phyloP scores from a whole-genome alignment of 2,797 vertebrate genomes.

The Sebastes aleutianus region DNA sequence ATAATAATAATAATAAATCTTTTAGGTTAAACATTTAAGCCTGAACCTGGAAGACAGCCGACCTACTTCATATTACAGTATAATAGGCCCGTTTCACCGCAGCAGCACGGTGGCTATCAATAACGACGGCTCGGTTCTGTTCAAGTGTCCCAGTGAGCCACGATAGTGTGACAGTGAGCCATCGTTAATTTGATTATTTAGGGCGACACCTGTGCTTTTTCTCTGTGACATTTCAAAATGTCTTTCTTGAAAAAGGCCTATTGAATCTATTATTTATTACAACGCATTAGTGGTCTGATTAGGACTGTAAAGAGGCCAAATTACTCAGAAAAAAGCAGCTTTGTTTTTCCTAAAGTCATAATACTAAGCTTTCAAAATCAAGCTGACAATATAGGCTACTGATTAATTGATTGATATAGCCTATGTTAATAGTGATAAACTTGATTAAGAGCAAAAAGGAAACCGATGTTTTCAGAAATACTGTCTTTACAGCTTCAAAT shows the following conservation, averaged over 20 bases:
- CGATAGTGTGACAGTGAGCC: neutral
- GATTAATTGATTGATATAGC: neutral
- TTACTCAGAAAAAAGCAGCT: neutral
- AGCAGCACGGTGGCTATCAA: neutral
- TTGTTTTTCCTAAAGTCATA: neutral
- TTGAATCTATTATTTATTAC: neutral
- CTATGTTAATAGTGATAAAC: neutral
- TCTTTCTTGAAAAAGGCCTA: neutral
- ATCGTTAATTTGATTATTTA: neutral
- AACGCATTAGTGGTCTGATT: neutral
- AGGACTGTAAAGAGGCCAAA: neutral
- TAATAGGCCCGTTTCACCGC: neutral
- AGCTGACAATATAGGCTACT: neutral
- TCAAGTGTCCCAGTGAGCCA: neutral
- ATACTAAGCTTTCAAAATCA: neutral
- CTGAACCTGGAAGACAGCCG: neutral
- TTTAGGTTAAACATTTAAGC: neutral
- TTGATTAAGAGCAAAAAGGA: neutral
- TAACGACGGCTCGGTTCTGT: neutral
- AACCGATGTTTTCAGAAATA: neutral
- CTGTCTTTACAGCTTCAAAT: neutral
- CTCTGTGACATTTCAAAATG: neutral
- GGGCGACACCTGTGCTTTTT: neutral
- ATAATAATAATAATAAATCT: neutral
- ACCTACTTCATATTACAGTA: neutral